Evolutionary conservation across 2,797 vertebrate species (phyloP).

Genomic region (Lithobates sylvaticus): DNA sequence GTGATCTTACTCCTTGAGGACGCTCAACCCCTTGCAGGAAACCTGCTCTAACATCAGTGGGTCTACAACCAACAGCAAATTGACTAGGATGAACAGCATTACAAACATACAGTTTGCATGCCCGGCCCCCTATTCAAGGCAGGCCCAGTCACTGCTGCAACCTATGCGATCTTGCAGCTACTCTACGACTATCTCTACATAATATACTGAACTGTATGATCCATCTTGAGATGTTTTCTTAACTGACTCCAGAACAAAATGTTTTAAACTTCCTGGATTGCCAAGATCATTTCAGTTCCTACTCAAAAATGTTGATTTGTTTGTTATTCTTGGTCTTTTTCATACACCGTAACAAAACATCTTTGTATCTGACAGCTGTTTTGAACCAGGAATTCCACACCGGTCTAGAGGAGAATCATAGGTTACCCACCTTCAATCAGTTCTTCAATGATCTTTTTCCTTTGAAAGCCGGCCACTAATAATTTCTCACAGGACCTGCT

Average conservation of each 20-base stretch:
- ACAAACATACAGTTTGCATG: too few relatives aligned
- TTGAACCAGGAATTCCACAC: background rate
- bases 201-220: background rate
- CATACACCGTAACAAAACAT: constrained; percentile 27
- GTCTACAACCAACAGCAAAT: too few relatives aligned
- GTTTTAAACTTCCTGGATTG: constrained; percentile 11
- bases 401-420: constrained; percentile 6
- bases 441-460: constrained; percentile 30
- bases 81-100: too few relatives aligned
- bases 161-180: too few relatives aligned
- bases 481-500: constrained; percentile 62
- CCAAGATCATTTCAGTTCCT: constrained; percentile 22
- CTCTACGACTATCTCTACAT: too few relatives aligned
- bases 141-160: too few relatives aligned
- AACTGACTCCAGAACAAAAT: constrained; percentile 21
- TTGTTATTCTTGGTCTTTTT: constrained; percentile 42
- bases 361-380: constrained; percentile 39
- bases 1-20: too few relatives aligned
- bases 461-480: constrained; percentile 58
- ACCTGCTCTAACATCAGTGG: too few relatives aligned
- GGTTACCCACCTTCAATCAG: constrained; percentile 26
- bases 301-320: constrained; percentile 29
- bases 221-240: background rate
- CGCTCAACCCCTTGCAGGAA: too few relatives aligned
- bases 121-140: too few relatives aligned